A percentile compares a stretch with the other conserved stretches of the same genome.
These are phyloP conservation scores for Ectemnius lituratus DNA, from an alignment of 2,888 invertebrate species.

Conservation along the genomic window DNA sequence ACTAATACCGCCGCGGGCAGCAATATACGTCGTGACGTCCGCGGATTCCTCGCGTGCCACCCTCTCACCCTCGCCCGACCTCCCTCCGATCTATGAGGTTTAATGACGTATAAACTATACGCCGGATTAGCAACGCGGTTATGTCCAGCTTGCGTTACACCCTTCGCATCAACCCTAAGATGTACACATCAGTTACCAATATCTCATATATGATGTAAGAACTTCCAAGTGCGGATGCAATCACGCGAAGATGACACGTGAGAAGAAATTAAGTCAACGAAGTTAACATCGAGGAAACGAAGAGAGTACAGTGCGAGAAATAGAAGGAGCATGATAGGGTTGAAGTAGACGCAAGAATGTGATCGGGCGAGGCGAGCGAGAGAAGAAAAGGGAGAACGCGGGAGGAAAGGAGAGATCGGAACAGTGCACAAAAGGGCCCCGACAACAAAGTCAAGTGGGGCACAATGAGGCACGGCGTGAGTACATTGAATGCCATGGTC, in stretches of 20 bases:
- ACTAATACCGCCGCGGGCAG: conserved; percentile 56
- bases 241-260: conserved; percentile 16
- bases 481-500: conserved; percentile 71
- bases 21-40: conserved; percentile 75
- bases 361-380: conserved; percentile 36
- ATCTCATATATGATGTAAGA: background rate
- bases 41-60: conserved; percentile 75
- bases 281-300: conserved; percentile 53
- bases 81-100: conserved; percentile 64
- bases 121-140: conserved; percentile 72
- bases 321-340: conserved; percentile 44
- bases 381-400: conserved; percentile 29
- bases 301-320: conserved; percentile 32
- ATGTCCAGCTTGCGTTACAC: conserved; percentile 39
- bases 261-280: conserved; percentile 46
- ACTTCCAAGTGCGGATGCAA: conserved; percentile 30
- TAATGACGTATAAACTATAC: conserved; percentile 78
- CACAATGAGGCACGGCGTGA: conserved; percentile 74
- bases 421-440: conserved; percentile 61
- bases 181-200: conserved; percentile 22
- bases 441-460: conserved; percentile 77
- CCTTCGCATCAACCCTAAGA: conserved; percentile 46
- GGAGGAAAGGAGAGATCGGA: conserved; percentile 59
- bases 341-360: conserved; percentile 46
- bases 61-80: conserved; percentile 45